A percentile compares a stretch with the other conserved stretches of the same genome.
Evolutionary conservation across 2,888 invertebrate species (phyloP).

Genomic region (Chamaedrilus cognettii): DNA sequence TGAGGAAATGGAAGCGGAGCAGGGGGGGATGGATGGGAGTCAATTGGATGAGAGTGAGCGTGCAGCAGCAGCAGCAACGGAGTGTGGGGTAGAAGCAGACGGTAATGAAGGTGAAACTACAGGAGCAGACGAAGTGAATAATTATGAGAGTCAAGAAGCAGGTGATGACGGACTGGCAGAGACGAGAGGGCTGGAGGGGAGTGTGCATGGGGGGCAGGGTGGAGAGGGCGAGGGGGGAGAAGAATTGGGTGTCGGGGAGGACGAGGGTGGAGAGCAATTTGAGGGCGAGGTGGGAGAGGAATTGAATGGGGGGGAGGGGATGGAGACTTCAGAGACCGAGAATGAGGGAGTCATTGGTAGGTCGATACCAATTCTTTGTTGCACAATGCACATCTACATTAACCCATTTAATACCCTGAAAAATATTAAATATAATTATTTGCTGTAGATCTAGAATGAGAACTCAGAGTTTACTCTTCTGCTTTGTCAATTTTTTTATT

Average conservation of each 20-base stretch:
- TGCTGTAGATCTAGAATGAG: too few relatives aligned
- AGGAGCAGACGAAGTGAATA: too few relatives aligned
- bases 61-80: not conserved
- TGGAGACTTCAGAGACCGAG: constrained; percentile 10
- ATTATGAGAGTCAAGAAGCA: too few relatives aligned
- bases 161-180: not conserved
- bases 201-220: too few relatives aligned
- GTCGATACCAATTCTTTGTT: not conserved
- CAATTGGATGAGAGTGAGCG: not conserved
- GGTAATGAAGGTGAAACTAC: too few relatives aligned
- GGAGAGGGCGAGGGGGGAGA: not conserved
- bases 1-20: not conserved
- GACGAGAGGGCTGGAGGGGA: not conserved
- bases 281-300: constrained; percentile 9
- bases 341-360: constrained; percentile 21
- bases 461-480: too few relatives aligned
- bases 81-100: not conserved
- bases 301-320: constrained; percentile 17
- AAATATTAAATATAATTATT: too few relatives aligned
- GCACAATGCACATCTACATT: not conserved
- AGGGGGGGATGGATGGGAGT: not conserved
- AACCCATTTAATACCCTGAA: not conserved
- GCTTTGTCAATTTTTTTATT: too few relatives aligned
- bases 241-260: constrained; percentile 13
- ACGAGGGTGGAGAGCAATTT: constrained; percentile 10